phyloP scores from a whole-genome alignment of 2,888 invertebrate genomes.

The Helobdella robusta region DNA sequence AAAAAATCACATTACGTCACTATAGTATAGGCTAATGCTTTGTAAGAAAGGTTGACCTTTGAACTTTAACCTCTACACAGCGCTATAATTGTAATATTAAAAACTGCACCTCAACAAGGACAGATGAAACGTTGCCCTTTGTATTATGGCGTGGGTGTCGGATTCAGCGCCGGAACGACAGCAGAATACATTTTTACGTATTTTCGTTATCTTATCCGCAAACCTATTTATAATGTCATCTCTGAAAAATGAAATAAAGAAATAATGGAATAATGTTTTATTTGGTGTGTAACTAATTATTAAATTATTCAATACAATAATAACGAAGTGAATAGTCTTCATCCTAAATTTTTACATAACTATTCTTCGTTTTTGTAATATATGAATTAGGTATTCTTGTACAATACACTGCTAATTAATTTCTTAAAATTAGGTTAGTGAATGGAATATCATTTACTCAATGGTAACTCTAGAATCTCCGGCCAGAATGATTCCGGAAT shows the following conservation, averaged over 20 bases:
- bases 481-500: conserved; percentile 12
- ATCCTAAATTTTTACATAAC: background rate
- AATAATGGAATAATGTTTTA: background rate
- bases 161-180: conserved; percentile 24
- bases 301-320: background rate
- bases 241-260: background rate
- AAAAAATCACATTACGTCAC: too few relatives aligned
- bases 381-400: too few relatives aligned
- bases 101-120: conserved; percentile 20
- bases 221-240: conserved; percentile 23
- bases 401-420: too few relatives aligned
- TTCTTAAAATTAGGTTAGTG: too few relatives aligned
- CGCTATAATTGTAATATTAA: too few relatives aligned
- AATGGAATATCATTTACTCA: conserved; percentile 1
- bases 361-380: background rate
- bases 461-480: conserved; percentile 23
- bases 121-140: conserved; percentile 6
- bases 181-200: conserved; percentile 13
- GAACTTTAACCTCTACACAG: too few relatives aligned
- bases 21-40: too few relatives aligned
- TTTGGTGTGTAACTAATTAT: background rate
- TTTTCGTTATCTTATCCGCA: conserved; percentile 17
- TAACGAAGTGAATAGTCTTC: background rate
- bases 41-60: background rate
- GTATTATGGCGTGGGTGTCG: conserved; percentile 2